Base-by-base conservation (phyloP, 2,888 invertebrate species). In the Corbicula japonica region DNA sequence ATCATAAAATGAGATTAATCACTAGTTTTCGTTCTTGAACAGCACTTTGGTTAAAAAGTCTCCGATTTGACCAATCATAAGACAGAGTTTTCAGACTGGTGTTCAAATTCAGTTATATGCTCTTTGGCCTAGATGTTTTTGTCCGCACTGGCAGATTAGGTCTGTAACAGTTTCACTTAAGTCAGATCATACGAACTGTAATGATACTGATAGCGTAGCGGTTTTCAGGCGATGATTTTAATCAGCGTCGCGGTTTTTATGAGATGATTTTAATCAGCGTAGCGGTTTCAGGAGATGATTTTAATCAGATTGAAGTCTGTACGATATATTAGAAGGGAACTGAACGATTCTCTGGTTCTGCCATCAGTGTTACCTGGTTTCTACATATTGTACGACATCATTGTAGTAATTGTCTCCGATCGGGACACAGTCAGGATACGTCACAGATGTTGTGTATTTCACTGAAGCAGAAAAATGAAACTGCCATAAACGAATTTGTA, bases 351-450 rank as follows among this genome's bases (percentile, higher is more conserved):
- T n/a, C n/a, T 41, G 15, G 41, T 15, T 10, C 15, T 41, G 41
- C 41, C 12, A 41, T 12, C 41, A 15, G 10, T n/a, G 30, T 46
- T 34, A 78, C 78, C 73, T 58, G 41, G 58, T 63, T 32, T 77
- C 73, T 6, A 77, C 66, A 26, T 61, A 81, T 46, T 70, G 48
- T 21, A 66, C 66, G 32, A 71, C 58, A 61, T 81, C 74, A 68
- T 77, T 76, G 65, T 56, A 76, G 58, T 74, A 77, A 28, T 71
- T 66, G 44, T 69, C 74, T 1, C 28, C 63, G 34, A 81, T 46
- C 1, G 81, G 81, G 6, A 81, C 60, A 30, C 81, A 81, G 62
- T 70, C 74, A 21, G 81, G 81, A 30, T 34, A 69, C 3, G 81
- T 77, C 1, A 81, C 81, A 1, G 60, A 69, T n/a, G 69, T 81